Percentiles rank a stretch among this genome's conserved stretches.
These are phyloP conservation scores for Anisognathus igniventris DNA, from an alignment of 2,797 vertebrate species.

Conservation along the genomic window DNA sequence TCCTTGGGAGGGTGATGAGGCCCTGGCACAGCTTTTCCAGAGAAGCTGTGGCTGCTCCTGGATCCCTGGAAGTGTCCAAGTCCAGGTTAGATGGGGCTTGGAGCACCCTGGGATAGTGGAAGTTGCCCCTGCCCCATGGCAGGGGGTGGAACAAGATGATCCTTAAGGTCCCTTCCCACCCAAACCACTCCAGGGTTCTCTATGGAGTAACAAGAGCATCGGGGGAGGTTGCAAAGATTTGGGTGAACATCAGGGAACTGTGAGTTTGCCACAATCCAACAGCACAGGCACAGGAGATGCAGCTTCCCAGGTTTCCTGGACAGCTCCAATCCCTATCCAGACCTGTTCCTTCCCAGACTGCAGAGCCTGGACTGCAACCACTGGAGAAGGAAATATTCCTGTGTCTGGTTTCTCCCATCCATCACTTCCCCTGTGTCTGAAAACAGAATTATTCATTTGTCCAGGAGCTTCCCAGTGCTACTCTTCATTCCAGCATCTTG, in stretches of 20 bases:
- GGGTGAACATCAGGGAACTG: fast-evolving
- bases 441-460: background rate
- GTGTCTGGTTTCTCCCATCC: background rate
- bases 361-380: background rate
- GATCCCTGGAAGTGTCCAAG: background rate
- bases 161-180: background rate
- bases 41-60: background rate
- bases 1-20: fast-evolving
- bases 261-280: background rate
- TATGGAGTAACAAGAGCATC: background rate
- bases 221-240: background rate
- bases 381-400: background rate
- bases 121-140: fast-evolving
- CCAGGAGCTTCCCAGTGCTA: fast-evolving
- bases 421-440: background rate
- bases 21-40: fast-evolving
- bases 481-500: background rate
- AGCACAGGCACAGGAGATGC: background rate
- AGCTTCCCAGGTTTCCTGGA: background rate
- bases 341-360: background rate
- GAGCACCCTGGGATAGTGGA: background rate
- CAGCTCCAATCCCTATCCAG: background rate
- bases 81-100: fast-evolving
- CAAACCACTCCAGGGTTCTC: background rate
- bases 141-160: fast-evolving